phyloP scores from a whole-genome alignment of 64 coral and sea anemone genomes.

The Orbicella faveolata region DNA sequence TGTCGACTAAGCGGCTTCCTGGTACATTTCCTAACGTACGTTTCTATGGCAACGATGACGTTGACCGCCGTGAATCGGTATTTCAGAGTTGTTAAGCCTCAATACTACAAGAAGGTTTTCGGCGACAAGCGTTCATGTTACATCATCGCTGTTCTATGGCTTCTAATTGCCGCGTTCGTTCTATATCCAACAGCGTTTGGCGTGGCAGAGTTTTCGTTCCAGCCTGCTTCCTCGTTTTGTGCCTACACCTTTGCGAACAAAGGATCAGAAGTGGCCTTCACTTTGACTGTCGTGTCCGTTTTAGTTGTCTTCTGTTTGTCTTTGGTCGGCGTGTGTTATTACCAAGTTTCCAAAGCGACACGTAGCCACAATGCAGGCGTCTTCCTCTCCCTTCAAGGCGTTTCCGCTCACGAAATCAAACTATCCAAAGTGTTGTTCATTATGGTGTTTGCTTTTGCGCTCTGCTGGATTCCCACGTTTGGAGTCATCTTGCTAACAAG shows the following conservation, averaged over 20 bases:
- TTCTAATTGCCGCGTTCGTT: slow-evolving; percentile 7
- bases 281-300: not conserved
- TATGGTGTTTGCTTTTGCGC: slow-evolving; percentile 8
- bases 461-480: slow-evolving; percentile 35
- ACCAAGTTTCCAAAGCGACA: slow-evolving; percentile 19
- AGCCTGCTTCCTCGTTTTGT: not conserved
- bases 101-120: not conserved
- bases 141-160: slow-evolving; percentile 12
- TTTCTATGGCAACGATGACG: slow-evolving; percentile 40
- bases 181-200: not conserved
- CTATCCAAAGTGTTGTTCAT: slow-evolving; percentile 24
- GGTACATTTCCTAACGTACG: slow-evolving; percentile 28
- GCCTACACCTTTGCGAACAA: slow-evolving; percentile 14
- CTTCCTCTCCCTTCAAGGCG: not conserved
- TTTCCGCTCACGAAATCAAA: slow-evolving; percentile 19
- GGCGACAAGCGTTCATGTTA: not conserved
- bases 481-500: slow-evolving; percentile 15
- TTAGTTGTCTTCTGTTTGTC: slow-evolving; percentile 16
- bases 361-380: not conserved
- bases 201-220: slow-evolving; percentile 2
- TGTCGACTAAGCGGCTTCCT: slow-evolving; percentile 30
- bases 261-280: not conserved
- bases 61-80: slow-evolving; percentile 31
- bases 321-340: slow-evolving; percentile 6
- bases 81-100: slow-evolving; percentile 23